Evolutionary conservation across 2,113 vertebrate species (phyloP).

Genomic region (Passer montanus): DNA sequence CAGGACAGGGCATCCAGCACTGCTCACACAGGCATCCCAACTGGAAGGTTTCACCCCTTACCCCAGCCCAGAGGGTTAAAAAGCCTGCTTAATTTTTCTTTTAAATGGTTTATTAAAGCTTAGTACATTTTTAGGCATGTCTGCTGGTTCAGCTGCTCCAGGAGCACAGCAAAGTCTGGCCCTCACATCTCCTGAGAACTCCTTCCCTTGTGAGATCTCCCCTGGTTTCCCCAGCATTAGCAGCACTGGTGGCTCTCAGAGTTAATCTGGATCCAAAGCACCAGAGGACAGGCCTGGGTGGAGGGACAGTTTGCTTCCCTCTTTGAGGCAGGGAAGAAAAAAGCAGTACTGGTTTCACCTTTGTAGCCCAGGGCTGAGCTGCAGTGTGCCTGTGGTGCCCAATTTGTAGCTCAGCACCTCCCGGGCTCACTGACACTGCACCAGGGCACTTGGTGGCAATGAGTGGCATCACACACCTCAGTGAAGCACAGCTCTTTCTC

Average conservation of each 20-base stretch:
- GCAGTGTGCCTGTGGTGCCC: fast-evolving
- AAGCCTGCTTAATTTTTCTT: neutral
- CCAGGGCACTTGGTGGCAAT: neutral
- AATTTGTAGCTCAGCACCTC: neutral
- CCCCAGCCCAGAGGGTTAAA: neutral
- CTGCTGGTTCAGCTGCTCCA: neutral
- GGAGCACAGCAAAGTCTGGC: neutral
- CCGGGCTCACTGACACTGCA: neutral
- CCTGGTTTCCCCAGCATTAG: neutral
- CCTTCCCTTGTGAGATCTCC: neutral
- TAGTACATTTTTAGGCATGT: neutral
- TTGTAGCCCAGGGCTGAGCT: neutral
- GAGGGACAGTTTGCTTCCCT: neutral
- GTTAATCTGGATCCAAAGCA: neutral
- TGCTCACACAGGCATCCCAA: neutral
- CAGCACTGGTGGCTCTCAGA: neutral
- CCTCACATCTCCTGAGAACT: neutral
- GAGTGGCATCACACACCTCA: neutral
- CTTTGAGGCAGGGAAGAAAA: neutral
- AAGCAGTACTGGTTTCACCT: neutral
- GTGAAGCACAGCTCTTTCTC: neutral
- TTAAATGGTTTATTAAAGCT: neutral
- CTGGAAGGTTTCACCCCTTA: neutral
- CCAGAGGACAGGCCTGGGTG: neutral
- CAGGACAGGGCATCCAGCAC: fast-evolving